Evolutionary conservation across 2,888 invertebrate genomes (phyloP).

Genomic region (Cancer borealis): DNA sequence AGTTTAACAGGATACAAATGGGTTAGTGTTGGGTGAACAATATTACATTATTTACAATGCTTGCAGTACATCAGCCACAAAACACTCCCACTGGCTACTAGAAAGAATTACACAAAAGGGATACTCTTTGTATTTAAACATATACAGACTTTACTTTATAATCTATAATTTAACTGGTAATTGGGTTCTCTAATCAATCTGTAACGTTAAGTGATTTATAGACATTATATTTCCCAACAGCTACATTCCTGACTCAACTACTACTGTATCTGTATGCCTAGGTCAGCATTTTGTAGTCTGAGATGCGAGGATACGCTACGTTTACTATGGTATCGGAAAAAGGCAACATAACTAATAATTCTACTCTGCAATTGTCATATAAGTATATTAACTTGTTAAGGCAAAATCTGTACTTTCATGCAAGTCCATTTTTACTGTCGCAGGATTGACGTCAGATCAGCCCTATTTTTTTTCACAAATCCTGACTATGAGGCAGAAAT

Average conservation of each 20-base stretch:
- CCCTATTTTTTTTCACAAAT: neutral
- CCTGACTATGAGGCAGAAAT: neutral
- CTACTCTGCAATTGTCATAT: neutral
- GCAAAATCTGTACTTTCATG: neutral
- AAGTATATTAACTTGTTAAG: neutral
- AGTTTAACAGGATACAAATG: neutral
- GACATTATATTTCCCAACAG: neutral
- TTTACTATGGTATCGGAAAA: neutral
- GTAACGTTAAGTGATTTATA: neutral
- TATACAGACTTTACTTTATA: neutral
- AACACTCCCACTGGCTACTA: constrained; percentile 3
- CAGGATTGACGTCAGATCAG: neutral
- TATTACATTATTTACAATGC: constrained; percentile 24
- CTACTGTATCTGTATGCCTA: neutral
- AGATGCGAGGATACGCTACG: neutral
- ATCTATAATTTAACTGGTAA: neutral
- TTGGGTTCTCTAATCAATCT: neutral
- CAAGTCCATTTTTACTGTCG: neutral
- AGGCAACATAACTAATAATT: neutral
- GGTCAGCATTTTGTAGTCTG: neutral
- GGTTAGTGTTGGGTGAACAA: constrained; percentile 10
- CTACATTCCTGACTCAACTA: neutral
- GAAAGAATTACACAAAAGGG: neutral
- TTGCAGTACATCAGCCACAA: constrained; percentile 21
- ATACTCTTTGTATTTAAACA: neutral